Conservation (phyloP, 2,113 vertebrate species). For the Turdus rufiventris region DNA sequence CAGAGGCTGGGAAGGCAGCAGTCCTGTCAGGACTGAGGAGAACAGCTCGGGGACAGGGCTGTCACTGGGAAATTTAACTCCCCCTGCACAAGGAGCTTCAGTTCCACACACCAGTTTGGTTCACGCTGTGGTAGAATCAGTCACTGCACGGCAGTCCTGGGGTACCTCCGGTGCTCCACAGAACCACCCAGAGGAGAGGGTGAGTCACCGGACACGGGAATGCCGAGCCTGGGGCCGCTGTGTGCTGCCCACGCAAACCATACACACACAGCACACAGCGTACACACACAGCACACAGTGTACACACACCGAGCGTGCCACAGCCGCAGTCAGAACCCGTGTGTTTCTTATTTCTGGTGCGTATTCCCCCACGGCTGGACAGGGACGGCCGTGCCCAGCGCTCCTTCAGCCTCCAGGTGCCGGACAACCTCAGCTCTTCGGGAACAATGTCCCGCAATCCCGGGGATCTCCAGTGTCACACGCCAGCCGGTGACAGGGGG, state of each 20-base stretch:
- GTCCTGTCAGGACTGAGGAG: neutral
- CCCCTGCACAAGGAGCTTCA: neutral
- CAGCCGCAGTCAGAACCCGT: rapidly evolving
- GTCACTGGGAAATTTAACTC: neutral
- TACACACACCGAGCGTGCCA: neutral
- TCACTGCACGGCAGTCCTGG: neutral
- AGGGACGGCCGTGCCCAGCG: too few species aligned
- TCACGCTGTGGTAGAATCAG: neutral
- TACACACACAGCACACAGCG: rapidly evolving
- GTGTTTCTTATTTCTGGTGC: rapidly evolving
- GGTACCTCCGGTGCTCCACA: neutral
- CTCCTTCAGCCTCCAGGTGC: neutral
- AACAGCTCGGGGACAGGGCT: neutral
- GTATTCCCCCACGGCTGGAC: too few species aligned
- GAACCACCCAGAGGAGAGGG: neutral
- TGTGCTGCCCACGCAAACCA: neutral
- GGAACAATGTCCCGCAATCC: neutral
- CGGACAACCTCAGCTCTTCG: rapidly evolving
- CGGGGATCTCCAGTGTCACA: rapidly evolving
- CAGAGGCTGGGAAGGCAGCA: rapidly evolving
- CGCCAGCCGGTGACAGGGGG: neutral
- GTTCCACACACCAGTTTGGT: neutral
- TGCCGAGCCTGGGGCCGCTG: rapidly evolving
- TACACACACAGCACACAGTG: too few species aligned
- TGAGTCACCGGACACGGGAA: rapidly evolving